phyloP scores from a whole-genome alignment of 1,140 invertebrate genomes.

The Sarcophaga peregrina region DNA sequence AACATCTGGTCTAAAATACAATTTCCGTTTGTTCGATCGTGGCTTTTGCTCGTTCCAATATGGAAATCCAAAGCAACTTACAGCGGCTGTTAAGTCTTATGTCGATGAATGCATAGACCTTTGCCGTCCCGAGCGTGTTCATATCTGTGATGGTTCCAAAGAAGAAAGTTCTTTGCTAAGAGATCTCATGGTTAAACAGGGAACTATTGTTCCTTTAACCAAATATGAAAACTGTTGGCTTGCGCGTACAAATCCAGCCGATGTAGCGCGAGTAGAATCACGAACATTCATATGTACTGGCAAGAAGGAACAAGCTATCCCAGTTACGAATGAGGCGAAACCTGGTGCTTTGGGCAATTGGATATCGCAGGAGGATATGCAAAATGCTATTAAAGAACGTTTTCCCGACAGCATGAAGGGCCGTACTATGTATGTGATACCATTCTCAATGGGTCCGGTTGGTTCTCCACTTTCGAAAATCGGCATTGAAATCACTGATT shows the following conservation, averaged over 20 bases:
- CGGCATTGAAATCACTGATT: conserved; percentile 92
- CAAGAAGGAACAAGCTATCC: conserved; percentile 79
- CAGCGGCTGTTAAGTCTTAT: conserved; percentile 70
- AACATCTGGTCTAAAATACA: background rate
- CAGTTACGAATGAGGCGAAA: conserved; percentile 74
- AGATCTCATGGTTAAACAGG: conserved; percentile 72
- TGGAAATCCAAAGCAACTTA: conserved; percentile 54
- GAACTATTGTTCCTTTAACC: conserved; percentile 77
- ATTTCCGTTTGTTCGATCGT: conserved; percentile 40
- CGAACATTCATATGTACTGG: conserved; percentile 89
- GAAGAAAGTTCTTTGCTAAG: conserved; percentile 77
- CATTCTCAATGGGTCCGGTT: conserved; percentile 95
- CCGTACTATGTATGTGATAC: conserved; percentile 95
- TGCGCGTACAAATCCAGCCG: conserved; percentile 89
- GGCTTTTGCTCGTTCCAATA: conserved; percentile 47
- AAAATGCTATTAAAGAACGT: conserved; percentile 79
- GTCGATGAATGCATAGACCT: conserved; percentile 76
- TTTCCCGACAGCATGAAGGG: conserved; percentile 92
- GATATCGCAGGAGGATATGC: conserved; percentile 84
- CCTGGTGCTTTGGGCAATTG: conserved; percentile 87
- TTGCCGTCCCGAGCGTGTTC: conserved; percentile 80
- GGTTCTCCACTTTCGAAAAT: conserved; percentile 90
- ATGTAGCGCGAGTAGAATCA: conserved; percentile 93
- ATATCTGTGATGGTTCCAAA: conserved; percentile 86
- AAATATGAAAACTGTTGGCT: conserved; percentile 93